Percentiles rank a stretch among this genome's conserved stretches.
These are phyloP conservation scores for Drosophila robusta DNA, from an alignment of 2,888 invertebrate genomes.

Conservation along the genomic window DNA sequence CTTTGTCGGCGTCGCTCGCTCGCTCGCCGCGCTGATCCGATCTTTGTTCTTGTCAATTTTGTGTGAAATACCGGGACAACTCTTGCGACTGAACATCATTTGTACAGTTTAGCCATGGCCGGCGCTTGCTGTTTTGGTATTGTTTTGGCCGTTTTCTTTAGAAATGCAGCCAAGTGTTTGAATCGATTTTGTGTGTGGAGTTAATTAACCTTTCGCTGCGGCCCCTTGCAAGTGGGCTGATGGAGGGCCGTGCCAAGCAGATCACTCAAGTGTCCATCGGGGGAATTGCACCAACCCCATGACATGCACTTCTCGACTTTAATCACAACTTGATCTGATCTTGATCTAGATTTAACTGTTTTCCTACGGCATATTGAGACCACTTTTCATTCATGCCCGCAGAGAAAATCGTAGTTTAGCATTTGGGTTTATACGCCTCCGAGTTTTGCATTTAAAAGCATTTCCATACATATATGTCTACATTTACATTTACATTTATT, in stretches of 20 bases:
- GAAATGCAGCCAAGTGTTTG: slow-evolving; percentile 68
- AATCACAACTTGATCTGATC: slow-evolving; percentile 10
- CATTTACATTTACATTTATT: too few relatives aligned
- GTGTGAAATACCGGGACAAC: slow-evolving; percentile 69
- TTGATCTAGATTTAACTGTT: background rate
- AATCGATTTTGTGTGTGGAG: slow-evolving; percentile 68
- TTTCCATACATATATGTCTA: too few relatives aligned
- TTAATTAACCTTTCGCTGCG: slow-evolving; percentile 78
- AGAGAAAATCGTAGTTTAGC: background rate
- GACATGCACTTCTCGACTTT: slow-evolving; percentile 27
- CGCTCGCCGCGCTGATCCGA: slow-evolving; percentile 1
- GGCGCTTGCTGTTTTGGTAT: slow-evolving; percentile 75
- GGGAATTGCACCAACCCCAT: slow-evolving; percentile 30
- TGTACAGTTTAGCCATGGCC: slow-evolving; percentile 84
- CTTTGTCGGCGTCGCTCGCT: slow-evolving; percentile 57
- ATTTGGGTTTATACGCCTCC: too few relatives aligned
- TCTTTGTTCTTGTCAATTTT: slow-evolving; percentile 64
- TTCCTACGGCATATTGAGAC: background rate
- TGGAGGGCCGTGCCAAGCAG: slow-evolving; percentile 37
- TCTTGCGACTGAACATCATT: slow-evolving; percentile 71
- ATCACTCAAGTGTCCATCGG: slow-evolving; percentile 34
- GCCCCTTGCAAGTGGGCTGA: slow-evolving; percentile 71
- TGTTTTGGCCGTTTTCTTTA: slow-evolving; percentile 69
- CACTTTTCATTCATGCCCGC: slow-evolving; percentile 7
- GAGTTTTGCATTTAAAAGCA: too few relatives aligned